Base-by-base conservation (phyloP, 2,797 vertebrate species). In the Aratinga solstitialis region DNA sequence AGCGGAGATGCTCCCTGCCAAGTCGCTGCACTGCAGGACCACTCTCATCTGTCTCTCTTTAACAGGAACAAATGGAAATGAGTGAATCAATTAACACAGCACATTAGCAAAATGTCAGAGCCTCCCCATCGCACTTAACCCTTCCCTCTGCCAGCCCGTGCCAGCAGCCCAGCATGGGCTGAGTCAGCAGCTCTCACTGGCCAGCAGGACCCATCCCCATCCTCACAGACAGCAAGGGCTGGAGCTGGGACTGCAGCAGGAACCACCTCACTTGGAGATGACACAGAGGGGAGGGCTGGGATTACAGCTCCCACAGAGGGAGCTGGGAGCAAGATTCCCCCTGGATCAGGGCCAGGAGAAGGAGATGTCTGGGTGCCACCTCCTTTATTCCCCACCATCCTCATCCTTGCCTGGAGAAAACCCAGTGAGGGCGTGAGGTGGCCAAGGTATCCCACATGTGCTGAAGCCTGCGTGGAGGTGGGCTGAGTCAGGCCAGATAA, bases 41-140 rank as follows among this genome's bases (percentile, higher is more conserved):
- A 96, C 97, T 98, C 97, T 98, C 98, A 98, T 98, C 97, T 98
- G 98, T 98, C 98, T 98, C 98, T 97, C 98, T 98, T 98, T 98
- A 98, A 98, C 97, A 97, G 97, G 98, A 98, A 97, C 97, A 98
- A 98, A 98, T 98, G 98, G 97, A 98, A 98, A 98, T 98, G 97
- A 98, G 97, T 30, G 97, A 98, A 98, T 98, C 98, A 98, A 98
- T 98, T 98, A 98, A 98, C 97, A 98, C 97, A 97, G 96, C 96
- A 95, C 97, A 97, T 98, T 98, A 98, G 98, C 97, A 97, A 98
- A 98, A 97, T 95, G 97, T 97, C 97, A 98, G 96, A 97, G 95
- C 97, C 97, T 98, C 96, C 93, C 93, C 94, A 94, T 91, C 42
- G 91, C 97, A 95, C 96, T 98, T 98, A 98, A 98, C 97, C 97